Percentiles rank a stretch among this genome's conserved stretches.
Evolutionary conservation across 2,888 invertebrate species (phyloP).

Genomic region (Aspidiotus destructor): DNA sequence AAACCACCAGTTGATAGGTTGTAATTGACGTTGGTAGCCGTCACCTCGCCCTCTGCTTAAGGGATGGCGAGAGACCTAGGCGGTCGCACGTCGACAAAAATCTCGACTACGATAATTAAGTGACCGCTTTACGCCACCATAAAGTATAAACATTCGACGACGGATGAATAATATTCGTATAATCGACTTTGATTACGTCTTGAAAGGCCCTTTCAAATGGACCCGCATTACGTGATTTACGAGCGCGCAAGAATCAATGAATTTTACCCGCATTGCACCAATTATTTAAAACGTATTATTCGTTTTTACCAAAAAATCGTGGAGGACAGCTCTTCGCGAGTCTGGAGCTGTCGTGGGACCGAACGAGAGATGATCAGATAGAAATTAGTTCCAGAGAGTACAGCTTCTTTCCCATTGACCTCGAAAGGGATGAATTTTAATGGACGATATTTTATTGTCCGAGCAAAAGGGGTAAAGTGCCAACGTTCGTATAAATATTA

Average conservation of each 20-base stretch:
- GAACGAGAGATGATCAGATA: too few relatives aligned
- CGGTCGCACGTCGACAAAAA: conserved; percentile 15
- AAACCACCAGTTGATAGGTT: conserved; percentile 26
- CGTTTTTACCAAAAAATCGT: background rate
- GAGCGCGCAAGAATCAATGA: background rate
- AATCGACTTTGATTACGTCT: background rate
- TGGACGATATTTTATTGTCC: too few relatives aligned
- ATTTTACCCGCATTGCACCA: conserved; percentile 16
- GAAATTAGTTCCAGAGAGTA: too few relatives aligned
- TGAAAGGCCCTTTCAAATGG: conserved; percentile 13
- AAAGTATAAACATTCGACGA: background rate
- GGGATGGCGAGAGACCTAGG: conserved; percentile 2
- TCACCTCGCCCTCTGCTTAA: background rate
- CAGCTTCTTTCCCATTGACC: too few relatives aligned
- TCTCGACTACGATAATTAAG: conserved; percentile 9
- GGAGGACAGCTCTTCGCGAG: too few relatives aligned
- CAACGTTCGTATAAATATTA: too few relatives aligned
- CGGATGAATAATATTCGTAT: conserved; percentile 2
- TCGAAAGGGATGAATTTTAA: too few relatives aligned
- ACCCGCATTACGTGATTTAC: conserved; percentile 21
- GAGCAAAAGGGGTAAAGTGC: too few relatives aligned
- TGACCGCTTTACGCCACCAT: background rate
- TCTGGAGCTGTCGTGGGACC: too few relatives aligned
- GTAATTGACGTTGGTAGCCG: conserved; percentile 21
- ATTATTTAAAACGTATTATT: conserved; percentile 15